Conservation (phyloP, 2,797 vertebrate genomes). For the Hydrolagus colliei region DNA sequence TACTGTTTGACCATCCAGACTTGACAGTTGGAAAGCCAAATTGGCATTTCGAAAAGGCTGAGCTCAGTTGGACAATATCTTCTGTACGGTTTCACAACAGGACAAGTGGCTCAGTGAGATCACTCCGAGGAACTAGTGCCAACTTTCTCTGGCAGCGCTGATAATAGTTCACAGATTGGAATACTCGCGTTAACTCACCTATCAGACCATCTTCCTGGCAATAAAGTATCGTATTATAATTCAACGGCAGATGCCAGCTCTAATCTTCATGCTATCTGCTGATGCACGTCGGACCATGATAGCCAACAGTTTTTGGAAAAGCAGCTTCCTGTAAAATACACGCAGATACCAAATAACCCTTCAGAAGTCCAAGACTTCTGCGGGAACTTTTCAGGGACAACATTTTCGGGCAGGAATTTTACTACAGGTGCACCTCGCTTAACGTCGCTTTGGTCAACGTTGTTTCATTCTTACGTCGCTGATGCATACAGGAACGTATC, state of each 20-base stretch:
- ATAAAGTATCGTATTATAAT: background rate
- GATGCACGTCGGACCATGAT: background rate
- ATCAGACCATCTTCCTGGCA: background rate
- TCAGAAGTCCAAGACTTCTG: background rate
- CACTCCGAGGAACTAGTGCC: background rate
- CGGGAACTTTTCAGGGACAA: no score
- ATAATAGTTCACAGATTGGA: background rate
- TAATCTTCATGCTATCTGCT: constrained; percentile 13
- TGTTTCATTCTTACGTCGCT: no score
- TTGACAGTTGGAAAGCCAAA: no score
- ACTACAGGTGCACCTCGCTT: background rate
- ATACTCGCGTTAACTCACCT: no score
- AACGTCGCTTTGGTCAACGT: no score
- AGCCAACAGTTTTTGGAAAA: background rate
- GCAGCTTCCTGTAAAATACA: background rate
- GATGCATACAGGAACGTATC: no score
- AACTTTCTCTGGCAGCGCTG: background rate
- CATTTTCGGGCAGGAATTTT: background rate
- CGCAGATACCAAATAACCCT: background rate
- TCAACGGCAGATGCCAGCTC: background rate
- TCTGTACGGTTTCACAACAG: constrained; percentile 33
- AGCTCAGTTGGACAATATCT: constrained; percentile 37
- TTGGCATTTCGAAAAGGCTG: constrained; percentile 41
- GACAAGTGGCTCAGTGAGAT: no score
- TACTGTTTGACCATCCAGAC: no score